These are phyloP conservation scores for Euglossa dilemma DNA, from an alignment of 1,140 invertebrate genomes.

Conservation along the genomic window DNA sequence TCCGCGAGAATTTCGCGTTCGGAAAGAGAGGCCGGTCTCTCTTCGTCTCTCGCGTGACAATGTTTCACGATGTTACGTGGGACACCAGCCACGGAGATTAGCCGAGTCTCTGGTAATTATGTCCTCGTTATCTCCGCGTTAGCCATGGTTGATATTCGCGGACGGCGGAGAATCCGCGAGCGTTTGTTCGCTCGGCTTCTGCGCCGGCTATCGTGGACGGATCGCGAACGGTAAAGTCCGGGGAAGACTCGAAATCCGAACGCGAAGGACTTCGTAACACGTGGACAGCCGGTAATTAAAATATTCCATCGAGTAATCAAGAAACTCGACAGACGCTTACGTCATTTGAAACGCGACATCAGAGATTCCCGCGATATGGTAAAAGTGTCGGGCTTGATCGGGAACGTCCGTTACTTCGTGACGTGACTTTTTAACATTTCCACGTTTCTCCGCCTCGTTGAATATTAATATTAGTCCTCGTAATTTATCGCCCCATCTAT, in stretches of 20 bases:
- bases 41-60: neutral
- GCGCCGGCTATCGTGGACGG: neutral
- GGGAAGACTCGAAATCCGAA: constrained; percentile 20
- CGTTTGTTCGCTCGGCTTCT: neutral
- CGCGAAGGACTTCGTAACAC: constrained; percentile 1
- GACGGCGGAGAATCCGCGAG: neutral
- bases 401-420: constrained; percentile 11
- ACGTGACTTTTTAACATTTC: neutral
- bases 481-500: neutral
- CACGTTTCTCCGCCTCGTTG: no score
- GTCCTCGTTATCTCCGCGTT: neutral
- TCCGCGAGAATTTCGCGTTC: neutral
- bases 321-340: constrained; percentile 34
- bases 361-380: constrained; percentile 28
- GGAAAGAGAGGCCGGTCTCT: no score
- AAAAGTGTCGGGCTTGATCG: constrained; percentile 7
- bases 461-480: neutral
- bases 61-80: neutral
- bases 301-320: constrained; percentile 42
- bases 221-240: neutral
- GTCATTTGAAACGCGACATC: constrained; percentile 40
- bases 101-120: neutral
- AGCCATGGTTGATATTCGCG: neutral
- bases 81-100: neutral
- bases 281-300: constrained; percentile 22